Conservation (phyloP, 2,888 invertebrate species). For the Endotricha flammealis region DNA sequence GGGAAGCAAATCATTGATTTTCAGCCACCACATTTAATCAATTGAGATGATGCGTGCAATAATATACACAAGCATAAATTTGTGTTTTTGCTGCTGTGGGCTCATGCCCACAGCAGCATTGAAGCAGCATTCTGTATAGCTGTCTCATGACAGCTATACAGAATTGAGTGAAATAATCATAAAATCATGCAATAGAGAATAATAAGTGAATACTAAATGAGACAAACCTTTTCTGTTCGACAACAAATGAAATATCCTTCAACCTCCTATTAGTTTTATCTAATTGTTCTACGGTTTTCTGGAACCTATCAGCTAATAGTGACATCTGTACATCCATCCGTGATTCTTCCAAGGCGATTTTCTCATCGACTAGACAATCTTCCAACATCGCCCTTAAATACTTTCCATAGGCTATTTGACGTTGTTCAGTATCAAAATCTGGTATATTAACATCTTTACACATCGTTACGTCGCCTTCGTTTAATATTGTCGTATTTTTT, state of each 20-base stretch:
- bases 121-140: too few species aligned
- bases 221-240: slow-evolving; percentile 63
- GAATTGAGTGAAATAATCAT: neutral
- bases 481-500: slow-evolving; percentile 31
- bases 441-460: slow-evolving; percentile 36
- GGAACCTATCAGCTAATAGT: slow-evolving; percentile 59
- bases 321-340: slow-evolving; percentile 65
- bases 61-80: too few species aligned
- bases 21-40: too few species aligned
- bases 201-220: slow-evolving; percentile 3
- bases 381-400: slow-evolving; percentile 54
- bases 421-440: slow-evolving; percentile 44
- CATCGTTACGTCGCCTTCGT: slow-evolving; percentile 37
- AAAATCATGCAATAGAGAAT: neutral
- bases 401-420: slow-evolving; percentile 54
- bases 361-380: slow-evolving; percentile 59
- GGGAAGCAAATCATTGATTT: too few species aligned
- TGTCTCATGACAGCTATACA: too few species aligned
- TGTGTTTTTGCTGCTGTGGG: too few species aligned
- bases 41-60: too few species aligned
- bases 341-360: slow-evolving; percentile 55
- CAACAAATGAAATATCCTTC: slow-evolving; percentile 65
- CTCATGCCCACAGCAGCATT: too few species aligned
- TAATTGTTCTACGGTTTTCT: slow-evolving; percentile 58
- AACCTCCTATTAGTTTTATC: slow-evolving; percentile 63